Percentiles rank a stretch among this genome's conserved stretches.
These are phyloP conservation scores for Oxygymnocypris stewartii DNA, from an alignment of 2,113 vertebrate species.

Conservation along the genomic window DNA sequence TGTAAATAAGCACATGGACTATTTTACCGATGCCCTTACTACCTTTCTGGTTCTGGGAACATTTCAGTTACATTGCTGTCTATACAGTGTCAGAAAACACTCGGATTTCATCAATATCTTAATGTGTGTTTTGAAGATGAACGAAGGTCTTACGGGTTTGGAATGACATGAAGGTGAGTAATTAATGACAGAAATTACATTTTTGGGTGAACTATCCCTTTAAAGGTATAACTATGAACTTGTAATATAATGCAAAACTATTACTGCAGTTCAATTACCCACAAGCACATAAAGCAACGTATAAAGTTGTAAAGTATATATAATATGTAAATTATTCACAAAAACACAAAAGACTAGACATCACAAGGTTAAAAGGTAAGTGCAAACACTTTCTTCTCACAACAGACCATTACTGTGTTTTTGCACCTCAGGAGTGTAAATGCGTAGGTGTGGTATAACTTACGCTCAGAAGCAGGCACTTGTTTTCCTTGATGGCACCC, in stretches of 20 bases:
- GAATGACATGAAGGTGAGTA: too few relatives aligned
- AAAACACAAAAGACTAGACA: not conserved
- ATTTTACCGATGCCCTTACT: too few relatives aligned
- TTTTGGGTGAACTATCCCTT: not conserved
- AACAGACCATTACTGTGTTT: not conserved
- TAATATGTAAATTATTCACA: not conserved
- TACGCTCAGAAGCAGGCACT: conserved; percentile 98
- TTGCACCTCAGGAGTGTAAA: not conserved
- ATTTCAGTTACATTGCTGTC: too few relatives aligned
- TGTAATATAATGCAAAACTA: not conserved
- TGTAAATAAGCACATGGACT: too few relatives aligned
- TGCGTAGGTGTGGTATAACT: conserved; percentile 67
- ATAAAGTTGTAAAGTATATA: too few relatives aligned
- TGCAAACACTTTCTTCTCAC: not conserved
- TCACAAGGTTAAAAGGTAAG: not conserved
- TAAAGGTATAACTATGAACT: not conserved
- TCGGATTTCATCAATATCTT: too few relatives aligned
- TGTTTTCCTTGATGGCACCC: conserved; percentile 99
- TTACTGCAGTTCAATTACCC: not conserved
- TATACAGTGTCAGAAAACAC: too few relatives aligned
- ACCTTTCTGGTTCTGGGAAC: too few relatives aligned
- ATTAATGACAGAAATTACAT: too few relatives aligned
- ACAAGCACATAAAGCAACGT: too few relatives aligned
- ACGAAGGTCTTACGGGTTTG: too few relatives aligned
- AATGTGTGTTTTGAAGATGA: too few relatives aligned